Evolutionary conservation across 2,113 vertebrate genomes (phyloP).

Genomic region (Thermophis baileyi): DNA sequence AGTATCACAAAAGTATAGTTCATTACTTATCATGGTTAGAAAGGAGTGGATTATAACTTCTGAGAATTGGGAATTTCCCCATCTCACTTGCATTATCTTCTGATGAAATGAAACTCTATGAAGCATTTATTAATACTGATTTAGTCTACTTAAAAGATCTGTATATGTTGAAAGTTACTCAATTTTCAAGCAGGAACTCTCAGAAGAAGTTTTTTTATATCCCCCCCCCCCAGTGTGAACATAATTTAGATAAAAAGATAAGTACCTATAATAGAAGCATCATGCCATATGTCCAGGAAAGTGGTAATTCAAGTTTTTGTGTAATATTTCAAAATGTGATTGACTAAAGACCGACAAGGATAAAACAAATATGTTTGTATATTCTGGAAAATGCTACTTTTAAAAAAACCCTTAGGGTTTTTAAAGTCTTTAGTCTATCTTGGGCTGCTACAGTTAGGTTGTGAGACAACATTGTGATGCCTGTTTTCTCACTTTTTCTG

Average conservation of each 20-base stretch:
- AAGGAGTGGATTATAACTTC: conserved; percentile 6
- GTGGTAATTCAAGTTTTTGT: background rate
- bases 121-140: conserved; percentile 5
- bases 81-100: conserved; percentile 34
- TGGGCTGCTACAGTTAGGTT: background rate
- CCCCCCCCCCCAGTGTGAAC: background rate
- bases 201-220: background rate
- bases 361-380: background rate
- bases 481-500: background rate
- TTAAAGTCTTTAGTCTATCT: background rate
- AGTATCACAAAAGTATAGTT: background rate
- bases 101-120: conserved; percentile 13
- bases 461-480: background rate
- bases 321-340: background rate
- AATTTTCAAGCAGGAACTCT: background rate
- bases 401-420: background rate
- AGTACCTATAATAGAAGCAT: background rate
- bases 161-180: background rate
- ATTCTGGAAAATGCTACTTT: background rate
- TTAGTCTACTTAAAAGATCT: conserved; percentile 4
- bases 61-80: conserved; percentile 36
- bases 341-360: background rate
- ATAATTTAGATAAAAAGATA: background rate
- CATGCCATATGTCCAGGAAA: background rate
- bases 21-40: background rate